These are phyloP conservation scores for Venustaconcha ellipsiformis DNA, from an alignment of 1,140 invertebrate species.

Conservation along the genomic window DNA sequence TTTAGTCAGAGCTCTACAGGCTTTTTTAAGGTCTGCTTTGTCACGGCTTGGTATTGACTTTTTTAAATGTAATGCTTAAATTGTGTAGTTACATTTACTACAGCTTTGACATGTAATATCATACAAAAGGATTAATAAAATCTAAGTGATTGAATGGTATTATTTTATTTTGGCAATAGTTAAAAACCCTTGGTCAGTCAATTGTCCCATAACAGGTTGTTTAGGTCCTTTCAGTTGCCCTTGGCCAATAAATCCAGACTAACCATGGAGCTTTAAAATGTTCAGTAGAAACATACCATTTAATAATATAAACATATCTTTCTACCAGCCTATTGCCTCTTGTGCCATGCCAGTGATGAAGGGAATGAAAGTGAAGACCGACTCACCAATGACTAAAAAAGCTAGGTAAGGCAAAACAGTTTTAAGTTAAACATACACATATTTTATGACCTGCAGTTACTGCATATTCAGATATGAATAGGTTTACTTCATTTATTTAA, in stretches of 20 bases:
- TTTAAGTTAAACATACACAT: background rate
- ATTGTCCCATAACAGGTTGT: background rate
- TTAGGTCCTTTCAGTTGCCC: background rate
- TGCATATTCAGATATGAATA: no score
- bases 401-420: conserved; percentile 76
- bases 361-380: conserved; percentile 96
- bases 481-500: background rate
- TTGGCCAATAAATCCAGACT: background rate
- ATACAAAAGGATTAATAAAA: no score
- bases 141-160: background rate
- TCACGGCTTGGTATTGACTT: background rate
- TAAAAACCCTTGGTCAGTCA: background rate
- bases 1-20: no score
- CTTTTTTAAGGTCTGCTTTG: no score
- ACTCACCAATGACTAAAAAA: conserved; percentile 94
- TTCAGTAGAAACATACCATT: background rate
- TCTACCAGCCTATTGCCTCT: conserved; percentile 93
- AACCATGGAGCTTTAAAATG: background rate
- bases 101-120: background rate
- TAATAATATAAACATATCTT: conserved; percentile 1
- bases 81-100: background rate
- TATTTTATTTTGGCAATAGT: background rate
- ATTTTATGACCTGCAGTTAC: background rate
- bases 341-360: conserved; percentile 99
- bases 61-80: background rate